Conservation (phyloP, 2,888 invertebrate genomes). For the Heliconius charithonia region DNA sequence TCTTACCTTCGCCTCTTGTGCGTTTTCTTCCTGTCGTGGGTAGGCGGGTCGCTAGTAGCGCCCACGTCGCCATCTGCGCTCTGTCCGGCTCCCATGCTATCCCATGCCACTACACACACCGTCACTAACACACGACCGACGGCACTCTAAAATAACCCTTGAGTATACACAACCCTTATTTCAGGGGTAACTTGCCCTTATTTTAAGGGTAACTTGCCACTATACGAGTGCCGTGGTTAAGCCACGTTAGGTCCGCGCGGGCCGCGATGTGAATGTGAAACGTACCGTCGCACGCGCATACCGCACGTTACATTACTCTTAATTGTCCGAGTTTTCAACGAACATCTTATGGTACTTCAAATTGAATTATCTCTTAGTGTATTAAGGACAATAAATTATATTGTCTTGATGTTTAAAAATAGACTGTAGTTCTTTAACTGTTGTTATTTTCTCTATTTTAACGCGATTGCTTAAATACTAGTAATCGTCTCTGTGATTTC, state of each 20-base stretch:
- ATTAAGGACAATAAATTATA: slow-evolving; percentile 44
- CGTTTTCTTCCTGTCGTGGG: slow-evolving; percentile 71
- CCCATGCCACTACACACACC: slow-evolving; percentile 79
- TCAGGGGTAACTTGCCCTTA: slow-evolving; percentile 2
- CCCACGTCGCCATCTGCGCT: slow-evolving; percentile 80
- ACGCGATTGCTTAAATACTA: neutral
- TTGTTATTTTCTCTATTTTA: neutral
- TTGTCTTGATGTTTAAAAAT: slow-evolving; percentile 8
- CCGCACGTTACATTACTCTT: slow-evolving; percentile 65
- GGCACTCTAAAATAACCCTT: slow-evolving; percentile 60
- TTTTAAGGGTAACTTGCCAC: slow-evolving; percentile 29
- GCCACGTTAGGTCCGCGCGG: slow-evolving; percentile 72
- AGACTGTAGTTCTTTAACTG: neutral
- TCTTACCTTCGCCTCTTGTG: slow-evolving; percentile 76
- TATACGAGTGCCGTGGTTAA: slow-evolving; percentile 46
- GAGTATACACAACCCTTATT: slow-evolving; percentile 32
- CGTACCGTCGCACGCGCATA: slow-evolving; percentile 75
- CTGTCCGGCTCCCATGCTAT: slow-evolving; percentile 80
- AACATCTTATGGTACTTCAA: slow-evolving; percentile 46
- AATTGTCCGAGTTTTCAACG: slow-evolving; percentile 66
- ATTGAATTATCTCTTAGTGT: slow-evolving; percentile 49
- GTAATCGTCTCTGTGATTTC: neutral
- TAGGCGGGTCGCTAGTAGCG: slow-evolving; percentile 80
- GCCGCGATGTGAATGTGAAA: slow-evolving; percentile 78
- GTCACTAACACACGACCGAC: slow-evolving; percentile 70